Conservation (phyloP, 2,797 vertebrate genomes). For the Lepus townsendii region DNA sequence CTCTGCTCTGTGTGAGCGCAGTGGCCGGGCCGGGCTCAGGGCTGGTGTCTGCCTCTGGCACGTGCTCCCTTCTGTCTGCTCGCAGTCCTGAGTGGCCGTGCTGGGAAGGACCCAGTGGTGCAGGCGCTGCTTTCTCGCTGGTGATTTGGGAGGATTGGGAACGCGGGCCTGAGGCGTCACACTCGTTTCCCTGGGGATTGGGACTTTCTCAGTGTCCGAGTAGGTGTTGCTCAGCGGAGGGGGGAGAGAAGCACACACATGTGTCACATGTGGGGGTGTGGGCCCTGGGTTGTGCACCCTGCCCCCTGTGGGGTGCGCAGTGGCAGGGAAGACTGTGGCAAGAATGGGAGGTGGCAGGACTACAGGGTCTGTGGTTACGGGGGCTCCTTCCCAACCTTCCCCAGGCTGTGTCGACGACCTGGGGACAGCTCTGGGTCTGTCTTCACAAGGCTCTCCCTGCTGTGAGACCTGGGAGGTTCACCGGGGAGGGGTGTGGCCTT, state of each 20-base stretch:
- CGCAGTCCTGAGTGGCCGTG: fast-evolving
- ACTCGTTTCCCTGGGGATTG: too few species aligned
- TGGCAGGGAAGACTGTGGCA: fast-evolving
- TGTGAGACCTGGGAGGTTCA: fast-evolving
- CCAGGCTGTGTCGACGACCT: neutral
- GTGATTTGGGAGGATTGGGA: neutral
- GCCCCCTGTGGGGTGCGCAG: neutral
- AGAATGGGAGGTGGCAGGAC: neutral
- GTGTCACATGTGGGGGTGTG: fast-evolving
- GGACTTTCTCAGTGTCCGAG: neutral
- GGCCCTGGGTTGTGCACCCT: fast-evolving
- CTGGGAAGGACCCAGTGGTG: fast-evolving
- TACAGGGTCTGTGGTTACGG: fast-evolving
- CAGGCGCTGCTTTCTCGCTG: fast-evolving
- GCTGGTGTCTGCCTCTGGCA: neutral
- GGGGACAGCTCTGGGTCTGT: neutral
- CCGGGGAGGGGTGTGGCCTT: neutral
- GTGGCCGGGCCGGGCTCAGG: neutral
- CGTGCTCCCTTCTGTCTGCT: neutral
- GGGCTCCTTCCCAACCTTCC: neutral
- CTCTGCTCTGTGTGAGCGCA: neutral
- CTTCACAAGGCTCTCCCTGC: fast-evolving
- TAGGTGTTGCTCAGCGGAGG: fast-evolving
- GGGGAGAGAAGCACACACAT: neutral
- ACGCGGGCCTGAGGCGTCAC: neutral